Base-by-base conservation (phyloP, 2,797 vertebrate species). In the Notamacropus eugenii region DNA sequence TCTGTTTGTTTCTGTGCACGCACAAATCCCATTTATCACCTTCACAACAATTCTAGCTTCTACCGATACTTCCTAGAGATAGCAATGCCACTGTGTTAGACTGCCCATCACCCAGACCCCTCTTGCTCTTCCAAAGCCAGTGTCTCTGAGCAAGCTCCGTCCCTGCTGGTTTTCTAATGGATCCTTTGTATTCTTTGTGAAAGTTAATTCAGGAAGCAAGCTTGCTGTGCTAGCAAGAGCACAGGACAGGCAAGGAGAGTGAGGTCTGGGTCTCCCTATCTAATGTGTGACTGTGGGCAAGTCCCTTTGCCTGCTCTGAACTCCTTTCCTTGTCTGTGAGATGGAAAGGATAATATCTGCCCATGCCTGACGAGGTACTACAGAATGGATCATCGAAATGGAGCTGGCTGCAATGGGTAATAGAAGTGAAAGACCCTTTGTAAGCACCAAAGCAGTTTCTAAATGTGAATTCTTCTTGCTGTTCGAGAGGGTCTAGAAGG, bases 31-130 rank as follows among this genome's bases (percentile, higher is more conserved):
- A n/a, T 59, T 90, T 74, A 55, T 95, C 95, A 95, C 94, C 93
- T 96, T 62, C 93, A 93, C 96, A 96, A 94, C 92, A 50, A 92
- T 91, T 50, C 95, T 58, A 56, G 93, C 95, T 92, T 96, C n/a
- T 19, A 74, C 96, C 93, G 97, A 97, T 97, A 93, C 93, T 96
- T 96, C 93, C 93, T 34, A 29, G 54, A 54, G 34, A 93, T 96
- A 96, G 95, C 97, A 95, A 91, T 55, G 96, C 97, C 92, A 16
- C 57, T 12, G 0, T 62, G 0, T 94, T 92, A 0, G 40, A 93
- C 96, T 96, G 82, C 96, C 96, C 93, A 74, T 94, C 46, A 46
- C 28, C 28, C 54, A 9, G 24, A 50, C 55, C 55, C 50, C 0
- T 14, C 46, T 24, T 16, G 34, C 58, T 56, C n/a, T 87, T 92